phyloP scores from a whole-genome alignment of 2,888 invertebrate genomes.

The Microctonus brassicae region DNA sequence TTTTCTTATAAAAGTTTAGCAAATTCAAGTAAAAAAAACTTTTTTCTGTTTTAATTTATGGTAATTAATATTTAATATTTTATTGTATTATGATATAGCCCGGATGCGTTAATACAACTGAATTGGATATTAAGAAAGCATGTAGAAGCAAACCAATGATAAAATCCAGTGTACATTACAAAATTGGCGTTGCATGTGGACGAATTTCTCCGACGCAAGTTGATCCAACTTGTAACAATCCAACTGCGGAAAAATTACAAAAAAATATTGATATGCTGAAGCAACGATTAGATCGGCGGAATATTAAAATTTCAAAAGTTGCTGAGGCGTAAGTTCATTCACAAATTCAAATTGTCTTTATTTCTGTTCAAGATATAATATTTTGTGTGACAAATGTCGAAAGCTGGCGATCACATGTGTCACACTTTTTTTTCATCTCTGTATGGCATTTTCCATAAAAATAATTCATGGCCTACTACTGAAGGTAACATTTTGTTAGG shows the following conservation, averaged over 20 bases:
- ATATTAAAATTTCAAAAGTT: slow-evolving; percentile 92
- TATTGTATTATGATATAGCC: too few relatives aligned
- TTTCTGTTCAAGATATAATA: slow-evolving; percentile 21
- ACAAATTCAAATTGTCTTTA: slow-evolving; percentile 5
- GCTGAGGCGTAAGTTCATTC: slow-evolving; percentile 86
- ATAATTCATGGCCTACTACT: too few relatives aligned
- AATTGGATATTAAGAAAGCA: slow-evolving; percentile 97
- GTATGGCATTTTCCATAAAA: too few relatives aligned
- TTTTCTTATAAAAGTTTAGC: too few relatives aligned
- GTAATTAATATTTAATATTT: too few relatives aligned
- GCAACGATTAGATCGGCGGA: slow-evolving; percentile 86
- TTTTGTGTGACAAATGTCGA: too few relatives aligned
- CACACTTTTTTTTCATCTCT: too few relatives aligned
- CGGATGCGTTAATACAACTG: slow-evolving; percentile 98
- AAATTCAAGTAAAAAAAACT: too few relatives aligned
- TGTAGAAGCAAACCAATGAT: slow-evolving; percentile 74
- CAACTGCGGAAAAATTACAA: slow-evolving; percentile 74
- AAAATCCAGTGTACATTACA: slow-evolving; percentile 67
- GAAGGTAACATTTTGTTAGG: too few relatives aligned
- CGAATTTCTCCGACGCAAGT: slow-evolving; percentile 73
- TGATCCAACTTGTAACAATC: slow-evolving; percentile 66
- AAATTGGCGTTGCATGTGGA: slow-evolving; percentile 71
- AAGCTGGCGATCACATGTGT: too few relatives aligned
- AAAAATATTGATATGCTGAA: slow-evolving; percentile 83
- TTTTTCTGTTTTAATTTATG: too few relatives aligned